These are phyloP conservation scores for Dinomys branickii DNA, from an alignment of 2,113 vertebrate species.

Conservation along the genomic window DNA sequence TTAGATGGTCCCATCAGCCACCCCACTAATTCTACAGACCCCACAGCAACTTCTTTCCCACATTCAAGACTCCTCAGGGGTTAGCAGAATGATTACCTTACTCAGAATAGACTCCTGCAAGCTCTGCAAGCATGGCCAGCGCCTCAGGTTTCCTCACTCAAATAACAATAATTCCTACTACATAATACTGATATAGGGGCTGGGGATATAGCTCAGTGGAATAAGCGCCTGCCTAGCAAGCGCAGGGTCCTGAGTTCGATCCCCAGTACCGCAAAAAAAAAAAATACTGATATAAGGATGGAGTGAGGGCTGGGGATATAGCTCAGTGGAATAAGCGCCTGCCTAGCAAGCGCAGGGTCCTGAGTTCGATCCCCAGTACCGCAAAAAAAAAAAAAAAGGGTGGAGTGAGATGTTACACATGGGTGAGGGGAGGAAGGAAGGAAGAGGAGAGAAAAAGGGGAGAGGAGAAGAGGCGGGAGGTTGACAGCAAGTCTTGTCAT, in stretches of 20 bases:
- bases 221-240: no score
- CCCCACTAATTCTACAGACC: neutral
- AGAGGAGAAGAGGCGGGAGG: neutral
- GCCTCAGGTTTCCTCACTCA: neutral
- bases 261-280: no score
- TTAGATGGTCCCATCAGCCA: neutral
- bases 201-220: no score
- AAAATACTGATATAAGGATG: no score
- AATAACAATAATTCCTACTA: slow-evolving; percentile 47
- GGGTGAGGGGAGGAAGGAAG: neutral
- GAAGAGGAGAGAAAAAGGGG: neutral
- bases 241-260: no score
- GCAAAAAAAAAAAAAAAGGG: no score
- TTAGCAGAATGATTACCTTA: neutral
- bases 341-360: no score
- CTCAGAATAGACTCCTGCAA: neutral
- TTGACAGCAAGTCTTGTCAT: neutral
- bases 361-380: no score
- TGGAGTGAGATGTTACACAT: neutral
- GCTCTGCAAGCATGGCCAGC: neutral
- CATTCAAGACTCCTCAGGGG: neutral
- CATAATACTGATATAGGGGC: neutral
- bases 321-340: no score
- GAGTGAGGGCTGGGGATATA: no score
- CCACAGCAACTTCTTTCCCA: neutral